Base-by-base conservation (phyloP, 2,113 vertebrate genomes). In the Hassar affinis region DNA sequence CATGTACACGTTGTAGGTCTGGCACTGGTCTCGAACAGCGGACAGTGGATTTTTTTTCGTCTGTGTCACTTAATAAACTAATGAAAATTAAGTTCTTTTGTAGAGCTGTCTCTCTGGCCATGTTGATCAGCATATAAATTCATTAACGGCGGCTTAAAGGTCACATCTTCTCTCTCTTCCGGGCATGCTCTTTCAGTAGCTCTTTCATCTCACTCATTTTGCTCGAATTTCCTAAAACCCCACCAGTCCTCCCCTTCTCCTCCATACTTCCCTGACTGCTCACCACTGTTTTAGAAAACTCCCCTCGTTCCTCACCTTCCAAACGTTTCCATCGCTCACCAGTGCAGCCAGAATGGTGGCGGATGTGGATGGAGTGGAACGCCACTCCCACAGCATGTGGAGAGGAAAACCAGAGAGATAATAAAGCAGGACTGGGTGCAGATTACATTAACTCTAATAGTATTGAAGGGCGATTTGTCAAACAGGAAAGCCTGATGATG, bases 111-210 rank as follows among this genome's bases (percentile, higher is more conserved):
- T 38, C 56, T 72, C n/a, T 45, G 20, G 42, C 72, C 27, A 5
- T 79, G 83, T 72, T 52, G 59, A 79, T 72, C 42, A 79, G 64
- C 66, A 84, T 74, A 80, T 62, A 45, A n/a, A 72, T 84, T 72
- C 79, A 84, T 80, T 84, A 84, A 74, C 17, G 14, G 6, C 62
- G 68, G 56, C 56, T 52, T 80, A 84, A 84, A 80, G 83, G 77
- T 79, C 83, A 71, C 52, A 17, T 33, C 22, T 12, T 20, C n/a
- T 27, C 25, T 57, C 66, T 33, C 52, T 61, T 45, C 38, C 54
- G 1, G 25, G 38, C 27, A 62, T 38, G 33, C 49, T 71, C 10
- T n/a, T 20, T 42, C 30, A 42, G 12, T 42, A 38, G 78, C 54
- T n/a, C n/a, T n/a, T n/a, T n/a, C 18, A 66, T 51, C 62, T 52